Base-by-base conservation (phyloP, 2,888 invertebrate genomes). In the Neoitamus cyanurus region DNA sequence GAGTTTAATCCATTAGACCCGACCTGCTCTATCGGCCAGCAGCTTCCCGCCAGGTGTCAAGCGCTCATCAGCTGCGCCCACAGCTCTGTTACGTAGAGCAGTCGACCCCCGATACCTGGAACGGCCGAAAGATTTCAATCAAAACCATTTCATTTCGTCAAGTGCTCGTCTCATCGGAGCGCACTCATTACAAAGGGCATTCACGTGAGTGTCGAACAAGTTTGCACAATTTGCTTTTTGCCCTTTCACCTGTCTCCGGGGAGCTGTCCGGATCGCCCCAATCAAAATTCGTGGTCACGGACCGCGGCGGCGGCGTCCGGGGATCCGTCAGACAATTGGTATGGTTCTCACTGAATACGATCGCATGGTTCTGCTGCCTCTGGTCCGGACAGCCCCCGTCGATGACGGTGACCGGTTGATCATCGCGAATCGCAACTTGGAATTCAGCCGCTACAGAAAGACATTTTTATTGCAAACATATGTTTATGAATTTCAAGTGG, bases 401-500 rank as follows among this genome's bases (percentile, higher is more conserved):
- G 48, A 48, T 78, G 75, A 34, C 58, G 1, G 20, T 58, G 58
- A 25, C 25, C 69, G 82, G 36, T 37, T 82, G 69, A 69, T 69
- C 36, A 69, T 83, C 58, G 73, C 58, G 83, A 78, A 86, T 83
- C 85, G 84, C 72, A 77, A 85, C 82, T 73, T 73, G 58, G 75
- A 46, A 69, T 87, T 85, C 58, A 15, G 1, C 58, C 58, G 58
- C 25, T 20, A 25, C 25, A 58, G 58, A 58, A 7, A 13, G 58
- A 58, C 58, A 58, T 58, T 87, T 87, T 87, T 87, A 87, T 87
- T 87, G 86, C 86, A 75, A 87, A 87, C 87, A 87, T 87, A 87
- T 87, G 87, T 87, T 87, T 87, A 87, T 87, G 87, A 87, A 87
- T 87, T 87, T 87, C 85, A 87, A 87, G 83, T 85, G 86, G 87